phyloP scores from a whole-genome alignment of 2,797 vertebrate species.

The Setipinna tenuifilis region DNA sequence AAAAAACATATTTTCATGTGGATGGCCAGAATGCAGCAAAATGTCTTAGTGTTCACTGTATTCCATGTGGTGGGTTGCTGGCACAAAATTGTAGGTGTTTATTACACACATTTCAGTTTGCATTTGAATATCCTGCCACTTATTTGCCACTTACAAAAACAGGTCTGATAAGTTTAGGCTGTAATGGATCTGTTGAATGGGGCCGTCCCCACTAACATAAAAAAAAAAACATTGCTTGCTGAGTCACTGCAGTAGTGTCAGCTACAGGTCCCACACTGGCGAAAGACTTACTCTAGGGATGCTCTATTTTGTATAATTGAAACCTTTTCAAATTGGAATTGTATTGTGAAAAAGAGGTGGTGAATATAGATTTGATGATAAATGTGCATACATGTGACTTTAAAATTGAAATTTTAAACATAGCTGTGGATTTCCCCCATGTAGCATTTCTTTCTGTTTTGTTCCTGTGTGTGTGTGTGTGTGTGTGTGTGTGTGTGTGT shows the following conservation, averaged over 20 bases:
- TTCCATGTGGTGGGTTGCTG: too few relatives aligned
- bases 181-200: too few relatives aligned
- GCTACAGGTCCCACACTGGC: not conserved
- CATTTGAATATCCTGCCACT: too few relatives aligned
- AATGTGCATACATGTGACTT: not conserved
- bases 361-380: not conserved
- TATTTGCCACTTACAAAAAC: too few relatives aligned
- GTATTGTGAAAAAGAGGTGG: not conserved
- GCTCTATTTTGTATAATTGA: not conserved
- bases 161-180: too few relatives aligned
- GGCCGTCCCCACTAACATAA: too few relatives aligned
- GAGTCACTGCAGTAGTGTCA: not conserved
- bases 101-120: too few relatives aligned
- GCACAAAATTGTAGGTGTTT: too few relatives aligned
- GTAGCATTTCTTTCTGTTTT: not conserved
- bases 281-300: not conserved
- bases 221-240: not conserved
- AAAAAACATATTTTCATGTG: too few relatives aligned
- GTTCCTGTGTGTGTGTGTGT: slow-evolving; percentile 1
- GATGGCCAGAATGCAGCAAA: too few relatives aligned
- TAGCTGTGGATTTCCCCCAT: not conserved
- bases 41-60: too few relatives aligned
- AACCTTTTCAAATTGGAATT: not conserved
- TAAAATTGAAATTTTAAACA: not conserved
- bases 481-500: not conserved